phyloP scores from a whole-genome alignment of 1,140 invertebrate species.

The Trichogramma pretiosum region DNA sequence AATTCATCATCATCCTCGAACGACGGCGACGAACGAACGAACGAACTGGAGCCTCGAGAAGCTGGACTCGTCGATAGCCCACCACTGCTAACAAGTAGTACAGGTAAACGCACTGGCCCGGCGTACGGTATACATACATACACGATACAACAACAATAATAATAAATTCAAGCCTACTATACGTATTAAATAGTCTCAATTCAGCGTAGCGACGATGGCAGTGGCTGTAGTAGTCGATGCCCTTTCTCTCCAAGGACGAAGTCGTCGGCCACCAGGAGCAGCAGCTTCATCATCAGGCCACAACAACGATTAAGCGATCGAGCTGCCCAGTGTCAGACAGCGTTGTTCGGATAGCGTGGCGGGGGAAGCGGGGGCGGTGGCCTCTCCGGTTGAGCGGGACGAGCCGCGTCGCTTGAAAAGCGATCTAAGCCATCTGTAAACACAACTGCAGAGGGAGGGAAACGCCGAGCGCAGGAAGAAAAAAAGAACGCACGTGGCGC shows the following conservation, averaged over 20 bases:
- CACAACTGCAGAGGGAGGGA: slow-evolving; percentile 33
- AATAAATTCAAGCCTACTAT: too few relatives aligned
- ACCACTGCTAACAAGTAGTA: too few relatives aligned
- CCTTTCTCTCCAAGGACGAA: too few relatives aligned
- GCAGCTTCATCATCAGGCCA: slow-evolving; percentile 32
- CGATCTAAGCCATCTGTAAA: slow-evolving; percentile 57
- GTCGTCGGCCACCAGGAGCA: slow-evolving; percentile 45
- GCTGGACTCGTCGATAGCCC: too few relatives aligned
- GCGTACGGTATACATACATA: too few relatives aligned
- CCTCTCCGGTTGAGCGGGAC: slow-evolving; percentile 47
- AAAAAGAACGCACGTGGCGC: too few relatives aligned
- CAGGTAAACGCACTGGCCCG: too few relatives aligned
- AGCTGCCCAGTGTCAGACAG: slow-evolving; percentile 61
- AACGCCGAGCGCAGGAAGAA: not conserved
- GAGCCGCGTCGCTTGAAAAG: slow-evolving; percentile 43
- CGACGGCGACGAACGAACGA: too few relatives aligned
- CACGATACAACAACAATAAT: too few relatives aligned
- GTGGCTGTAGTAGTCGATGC: slow-evolving; percentile 48
- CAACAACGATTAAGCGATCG: slow-evolving; percentile 41
- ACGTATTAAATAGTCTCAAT: too few relatives aligned
- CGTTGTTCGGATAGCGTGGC: slow-evolving; percentile 57
- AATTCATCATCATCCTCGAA: too few relatives aligned
- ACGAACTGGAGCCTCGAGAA: too few relatives aligned
- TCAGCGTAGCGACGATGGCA: slow-evolving; percentile 30
- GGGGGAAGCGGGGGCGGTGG: slow-evolving; percentile 59